phyloP scores from a whole-genome alignment of 2,888 invertebrate species.

The Iselma pallidipennis region DNA sequence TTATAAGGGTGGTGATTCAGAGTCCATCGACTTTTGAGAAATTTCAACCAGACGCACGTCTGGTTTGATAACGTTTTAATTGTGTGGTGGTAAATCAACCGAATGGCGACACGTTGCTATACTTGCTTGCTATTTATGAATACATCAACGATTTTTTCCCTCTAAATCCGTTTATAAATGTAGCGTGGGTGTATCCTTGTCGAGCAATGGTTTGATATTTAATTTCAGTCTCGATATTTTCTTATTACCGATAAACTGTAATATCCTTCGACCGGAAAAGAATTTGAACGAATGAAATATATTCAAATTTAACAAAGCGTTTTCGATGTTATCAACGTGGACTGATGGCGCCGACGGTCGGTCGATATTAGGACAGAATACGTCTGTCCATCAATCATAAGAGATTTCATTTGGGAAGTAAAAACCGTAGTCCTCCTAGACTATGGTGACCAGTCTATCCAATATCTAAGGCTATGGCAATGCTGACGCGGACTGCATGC shows the following conservation, averaged over 20 bases:
- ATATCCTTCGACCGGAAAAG: slow-evolving; percentile 14
- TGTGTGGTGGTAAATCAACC: neutral
- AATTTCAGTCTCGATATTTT: slow-evolving; percentile 24
- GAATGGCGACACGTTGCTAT: neutral
- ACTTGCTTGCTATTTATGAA: slow-evolving; percentile 19
- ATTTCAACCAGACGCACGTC: slow-evolving; percentile 1
- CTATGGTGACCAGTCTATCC: slow-evolving; percentile 30
- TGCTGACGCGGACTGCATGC: slow-evolving; percentile 36
- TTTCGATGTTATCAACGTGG: slow-evolving; percentile 10
- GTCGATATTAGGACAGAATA: slow-evolving; percentile 29
- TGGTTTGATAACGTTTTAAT: slow-evolving; percentile 21
- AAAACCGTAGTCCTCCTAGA: slow-evolving; percentile 17
- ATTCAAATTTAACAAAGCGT: slow-evolving; percentile 19
- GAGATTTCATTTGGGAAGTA: slow-evolving; percentile 45
- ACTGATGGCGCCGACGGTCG: slow-evolving; percentile 23
- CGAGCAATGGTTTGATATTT: slow-evolving; percentile 12
- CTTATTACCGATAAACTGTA: slow-evolving; percentile 26
- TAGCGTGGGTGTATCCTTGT: too few relatives aligned
- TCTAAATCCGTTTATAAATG: too few relatives aligned
- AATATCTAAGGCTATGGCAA: slow-evolving; percentile 33
- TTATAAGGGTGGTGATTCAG: neutral
- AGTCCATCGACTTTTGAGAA: slow-evolving; percentile 12
- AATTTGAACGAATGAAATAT: slow-evolving; percentile 23
- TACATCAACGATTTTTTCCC: slow-evolving; percentile 18
- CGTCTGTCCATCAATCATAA: slow-evolving; percentile 46